These are phyloP conservation scores for Smittia aterrima DNA, from an alignment of 2,888 invertebrate genomes.

Conservation along the genomic window DNA sequence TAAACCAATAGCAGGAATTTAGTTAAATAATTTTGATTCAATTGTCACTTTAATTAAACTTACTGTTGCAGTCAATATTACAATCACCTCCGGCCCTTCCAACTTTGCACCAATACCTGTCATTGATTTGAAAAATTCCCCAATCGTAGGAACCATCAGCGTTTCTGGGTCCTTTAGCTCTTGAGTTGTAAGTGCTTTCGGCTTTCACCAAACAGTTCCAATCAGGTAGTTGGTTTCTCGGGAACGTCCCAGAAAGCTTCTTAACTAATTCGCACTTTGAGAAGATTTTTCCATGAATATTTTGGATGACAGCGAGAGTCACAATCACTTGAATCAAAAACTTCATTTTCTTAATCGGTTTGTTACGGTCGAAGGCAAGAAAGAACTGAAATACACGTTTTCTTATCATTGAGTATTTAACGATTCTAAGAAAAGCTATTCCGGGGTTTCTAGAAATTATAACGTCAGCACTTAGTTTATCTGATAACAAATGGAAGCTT, in stretches of 20 bases:
- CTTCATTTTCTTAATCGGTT: too few relatives aligned
- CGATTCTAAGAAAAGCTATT: too few relatives aligned
- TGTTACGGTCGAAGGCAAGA: too few relatives aligned
- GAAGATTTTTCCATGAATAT: slow-evolving; percentile 10
- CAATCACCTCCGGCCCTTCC: slow-evolving; percentile 49
- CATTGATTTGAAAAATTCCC: slow-evolving; percentile 53
- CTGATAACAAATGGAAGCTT: too few relatives aligned
- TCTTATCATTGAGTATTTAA: too few relatives aligned
- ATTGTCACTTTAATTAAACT: not conserved
- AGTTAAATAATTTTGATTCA: not conserved
- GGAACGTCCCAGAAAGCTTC: not conserved
- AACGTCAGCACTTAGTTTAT: too few relatives aligned
- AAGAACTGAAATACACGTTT: too few relatives aligned
- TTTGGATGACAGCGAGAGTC: too few relatives aligned
- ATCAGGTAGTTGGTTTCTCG: not conserved
- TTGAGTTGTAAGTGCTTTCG: slow-evolving; percentile 56
- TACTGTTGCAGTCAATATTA: slow-evolving; percentile 48
- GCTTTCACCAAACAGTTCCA: slow-evolving; percentile 57
- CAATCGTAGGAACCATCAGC: slow-evolving; percentile 55
- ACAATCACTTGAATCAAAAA: too few relatives aligned
- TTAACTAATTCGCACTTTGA: slow-evolving; percentile 23
- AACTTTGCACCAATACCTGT: slow-evolving; percentile 51
- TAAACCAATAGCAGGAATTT: too few relatives aligned
- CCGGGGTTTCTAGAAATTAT: too few relatives aligned
- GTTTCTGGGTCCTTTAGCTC: slow-evolving; percentile 55